A percentile compares a stretch with the other conserved stretches of the same genome.
phyloP scores from a whole-genome alignment of 2,113 vertebrate genomes.

The Ranitomeya variabilis region DNA sequence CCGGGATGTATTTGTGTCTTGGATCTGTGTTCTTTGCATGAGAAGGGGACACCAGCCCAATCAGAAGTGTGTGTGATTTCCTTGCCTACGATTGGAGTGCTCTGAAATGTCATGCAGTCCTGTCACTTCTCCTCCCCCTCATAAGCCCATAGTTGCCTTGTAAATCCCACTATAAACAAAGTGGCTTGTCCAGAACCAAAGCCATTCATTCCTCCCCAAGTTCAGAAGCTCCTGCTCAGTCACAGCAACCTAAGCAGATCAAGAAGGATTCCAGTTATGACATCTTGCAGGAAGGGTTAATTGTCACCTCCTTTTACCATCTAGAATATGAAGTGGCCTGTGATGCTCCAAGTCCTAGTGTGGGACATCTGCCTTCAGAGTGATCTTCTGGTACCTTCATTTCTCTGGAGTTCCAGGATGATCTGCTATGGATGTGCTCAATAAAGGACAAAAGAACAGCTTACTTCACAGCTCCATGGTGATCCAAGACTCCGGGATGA shows the following conservation, averaged over 20 bases:
- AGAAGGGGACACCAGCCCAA: conserved; percentile 30
- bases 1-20: conserved; percentile 64
- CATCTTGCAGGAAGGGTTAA: not conserved
- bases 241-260: not conserved
- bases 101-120: conserved; percentile 41
- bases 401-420: not conserved
- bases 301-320: not conserved
- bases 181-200: conserved; percentile 25
- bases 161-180: conserved; percentile 37
- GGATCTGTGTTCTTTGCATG: not conserved
- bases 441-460: conserved; percentile 68
- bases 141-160: conserved; percentile 25
- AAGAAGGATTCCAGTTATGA: not conserved
- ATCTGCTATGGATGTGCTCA: conserved; percentile 73
- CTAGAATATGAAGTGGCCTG: conserved; percentile 22
- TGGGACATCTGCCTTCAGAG: not conserved
- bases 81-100: conserved; percentile 39
- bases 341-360: conserved; percentile 19
- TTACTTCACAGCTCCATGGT: conserved; percentile 74
- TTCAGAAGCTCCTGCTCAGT: conserved; percentile 8
- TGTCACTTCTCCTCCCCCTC: conserved; percentile 56
- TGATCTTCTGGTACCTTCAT: not conserved
- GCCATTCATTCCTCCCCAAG: conserved; percentile 15
- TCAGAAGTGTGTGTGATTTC: conserved; percentile 46
- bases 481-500: conserved; percentile 81